Percentiles rank a stretch among this genome's conserved stretches.
These are phyloP conservation scores for Monarcha castaneiventris DNA, from an alignment of 2,113 vertebrate genomes.

Conservation along the genomic window DNA sequence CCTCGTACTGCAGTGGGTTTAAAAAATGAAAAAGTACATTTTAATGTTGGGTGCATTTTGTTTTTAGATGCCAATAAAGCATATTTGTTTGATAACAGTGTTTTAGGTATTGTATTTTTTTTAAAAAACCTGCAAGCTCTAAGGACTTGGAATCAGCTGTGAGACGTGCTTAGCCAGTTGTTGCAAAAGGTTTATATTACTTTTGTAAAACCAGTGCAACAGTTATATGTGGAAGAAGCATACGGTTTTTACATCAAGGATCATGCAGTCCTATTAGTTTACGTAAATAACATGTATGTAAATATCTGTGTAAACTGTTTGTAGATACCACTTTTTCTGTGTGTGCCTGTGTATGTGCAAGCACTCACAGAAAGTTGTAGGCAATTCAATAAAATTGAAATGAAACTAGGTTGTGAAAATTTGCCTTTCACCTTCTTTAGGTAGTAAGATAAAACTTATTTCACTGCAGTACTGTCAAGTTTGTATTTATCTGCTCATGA, in stretches of 20 bases:
- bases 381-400: slow-evolving; percentile 61
- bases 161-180: slow-evolving; percentile 64
- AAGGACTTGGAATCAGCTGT: slow-evolving; percentile 69
- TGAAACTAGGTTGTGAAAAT: slow-evolving; percentile 59
- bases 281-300: slow-evolving; percentile 70
- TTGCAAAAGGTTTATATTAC: slow-evolving; percentile 67
- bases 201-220: slow-evolving; percentile 72
- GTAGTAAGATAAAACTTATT: slow-evolving; percentile 42
- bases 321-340: slow-evolving; percentile 65
- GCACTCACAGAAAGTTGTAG: slow-evolving; percentile 71
- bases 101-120: slow-evolving; percentile 98
- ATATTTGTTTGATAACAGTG: slow-evolving; percentile 96
- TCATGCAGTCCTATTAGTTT: slow-evolving; percentile 66
- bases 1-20: slow-evolving; percentile 87
- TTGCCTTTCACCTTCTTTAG: slow-evolving; percentile 62
- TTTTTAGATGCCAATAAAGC: slow-evolving; percentile 99
- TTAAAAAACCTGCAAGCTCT: slow-evolving; percentile 71
- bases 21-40: slow-evolving; percentile 81
- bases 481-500: slow-evolving; percentile 8
- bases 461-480: neutral
- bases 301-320: slow-evolving; percentile 70
- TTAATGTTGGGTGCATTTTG: slow-evolving; percentile 95
- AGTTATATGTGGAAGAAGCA: slow-evolving; percentile 64
- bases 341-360: slow-evolving; percentile 55
- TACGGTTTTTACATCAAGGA: slow-evolving; percentile 61